Evolutionary conservation across 2,888 invertebrate genomes (phyloP), one percentile per base, ranked within the genome.

Genomic region (Mylabris sibirica): DNA sequence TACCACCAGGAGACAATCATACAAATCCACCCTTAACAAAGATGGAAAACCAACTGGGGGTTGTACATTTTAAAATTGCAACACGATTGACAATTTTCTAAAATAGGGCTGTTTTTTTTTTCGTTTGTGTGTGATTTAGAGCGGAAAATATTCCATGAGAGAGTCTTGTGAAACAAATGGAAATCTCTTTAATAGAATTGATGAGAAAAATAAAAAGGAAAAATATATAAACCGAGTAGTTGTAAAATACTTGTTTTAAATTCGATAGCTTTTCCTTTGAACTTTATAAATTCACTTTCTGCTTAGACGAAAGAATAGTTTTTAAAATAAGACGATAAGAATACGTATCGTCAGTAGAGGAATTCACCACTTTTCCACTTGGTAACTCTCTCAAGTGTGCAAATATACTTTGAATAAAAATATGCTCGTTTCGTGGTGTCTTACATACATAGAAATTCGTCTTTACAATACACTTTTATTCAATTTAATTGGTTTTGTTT

Each of bases 321-420:
- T 24, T 53, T 22, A 12, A 26, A 57, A 24, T 24, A 57, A 26
- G n/a, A 14, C 5, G 49, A 49, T n/a, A n/a, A 26, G 22, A n/a
- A 26, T 57, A 57, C 26, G 5, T 57, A 57, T 24, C 57, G 5
- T 26, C 24, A 24, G 2, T 24, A 57, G 14, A 57, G 57, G 14
- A 57, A 57, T 57, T 44, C n/a, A 57, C 57, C 57, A 24, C 3
- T 57, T 57, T 57, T 57, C 57, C 24, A 57, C 57, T 57, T 57
- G 11, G 26, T 57, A 26, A 57, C 24, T 57, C 12, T 26, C 6
- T 14, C 26, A 26, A 57, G 24, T 22, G 24, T 57, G 6, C 14
- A 26, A 26, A 57, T 22, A 57, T 14, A 26, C 24, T 5, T 8
- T 20, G 57, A 57, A 26, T 22, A 24, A 57, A 57, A 30, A 30